phyloP scores from a whole-genome alignment of 2,888 invertebrate species.

The Resseliella maxima region DNA sequence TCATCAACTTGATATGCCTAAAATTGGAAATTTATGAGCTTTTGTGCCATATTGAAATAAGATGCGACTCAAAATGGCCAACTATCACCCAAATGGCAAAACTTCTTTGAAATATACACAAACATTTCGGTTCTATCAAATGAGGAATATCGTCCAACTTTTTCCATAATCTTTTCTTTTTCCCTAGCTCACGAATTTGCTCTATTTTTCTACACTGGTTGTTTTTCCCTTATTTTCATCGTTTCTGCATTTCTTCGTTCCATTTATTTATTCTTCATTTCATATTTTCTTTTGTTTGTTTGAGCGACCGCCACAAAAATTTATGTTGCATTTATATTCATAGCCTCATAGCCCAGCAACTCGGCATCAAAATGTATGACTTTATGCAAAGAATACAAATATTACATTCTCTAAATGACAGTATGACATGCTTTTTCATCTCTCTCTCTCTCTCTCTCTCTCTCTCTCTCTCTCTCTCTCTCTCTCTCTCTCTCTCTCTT shows the following conservation, averaged over 20 bases:
- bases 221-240: background rate
- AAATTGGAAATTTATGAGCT: conserved; percentile 12
- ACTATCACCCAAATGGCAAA: conserved; percentile 22
- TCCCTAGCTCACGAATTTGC: conserved; percentile 44
- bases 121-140: background rate
- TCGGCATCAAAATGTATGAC: conserved; percentile 41
- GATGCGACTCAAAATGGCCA: conserved; percentile 10
- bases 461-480: background rate
- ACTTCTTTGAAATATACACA: background rate
- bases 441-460: background rate
- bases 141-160: background rate
- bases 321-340: conserved; percentile 54
- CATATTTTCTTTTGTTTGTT: conserved; percentile 1
- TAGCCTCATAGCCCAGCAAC: background rate
- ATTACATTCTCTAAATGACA: conserved; percentile 55
- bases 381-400: conserved; percentile 55
- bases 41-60: conserved; percentile 29
- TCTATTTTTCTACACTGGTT: background rate
- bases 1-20: conserved; percentile 15
- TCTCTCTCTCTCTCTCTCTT: background rate
- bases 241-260: background rate
- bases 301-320: conserved; percentile 53
- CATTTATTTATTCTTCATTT: conserved; percentile 9
- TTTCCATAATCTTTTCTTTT: conserved; percentile 27
- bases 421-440: conserved; percentile 51